Evolutionary conservation across 23 tunicate genomes (phyloP).

Genomic region (Halocynthia roretzi): DNA sequence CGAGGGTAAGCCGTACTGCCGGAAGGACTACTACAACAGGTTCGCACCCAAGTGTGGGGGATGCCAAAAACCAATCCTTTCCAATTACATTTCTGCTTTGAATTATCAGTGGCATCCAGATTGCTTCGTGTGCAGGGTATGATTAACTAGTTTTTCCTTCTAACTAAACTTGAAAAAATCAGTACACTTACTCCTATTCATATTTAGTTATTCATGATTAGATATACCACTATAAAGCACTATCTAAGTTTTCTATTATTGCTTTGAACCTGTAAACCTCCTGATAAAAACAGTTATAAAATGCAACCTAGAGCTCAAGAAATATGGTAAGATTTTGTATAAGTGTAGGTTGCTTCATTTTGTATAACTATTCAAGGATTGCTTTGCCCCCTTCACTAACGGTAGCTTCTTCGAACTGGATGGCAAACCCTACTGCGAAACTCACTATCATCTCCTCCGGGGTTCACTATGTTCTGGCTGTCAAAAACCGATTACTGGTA

Average conservation of each 20-base stretch:
- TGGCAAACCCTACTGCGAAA: slow-evolving; percentile 94
- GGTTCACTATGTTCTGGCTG: slow-evolving; percentile 92
- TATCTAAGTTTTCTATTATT: not conserved
- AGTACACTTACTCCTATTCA: too few relatives aligned
- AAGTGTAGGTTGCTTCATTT: too few relatives aligned
- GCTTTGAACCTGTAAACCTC: not conserved
- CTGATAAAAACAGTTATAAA: not conserved
- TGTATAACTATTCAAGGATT: slow-evolving; percentile 49
- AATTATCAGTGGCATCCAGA: slow-evolving; percentile 96
- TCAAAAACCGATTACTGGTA: slow-evolving; percentile 89
- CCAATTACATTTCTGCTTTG: slow-evolving; percentile 95
- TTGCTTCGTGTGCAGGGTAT: slow-evolving; percentile 93
- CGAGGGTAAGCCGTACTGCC: slow-evolving; percentile 83
- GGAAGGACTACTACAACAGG: slow-evolving; percentile 92
- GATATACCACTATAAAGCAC: not conserved
- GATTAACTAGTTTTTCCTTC: slow-evolving; percentile 9
- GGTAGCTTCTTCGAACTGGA: slow-evolving; percentile 87
- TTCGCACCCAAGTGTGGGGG: slow-evolving; percentile 97
- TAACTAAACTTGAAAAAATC: not conserved
- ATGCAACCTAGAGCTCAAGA: too few relatives aligned
- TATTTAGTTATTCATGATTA: too few relatives aligned
- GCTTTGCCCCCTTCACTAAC: slow-evolving; percentile 88
- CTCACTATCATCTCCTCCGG: slow-evolving; percentile 60
- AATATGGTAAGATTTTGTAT: too few relatives aligned
- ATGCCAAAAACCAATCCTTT: slow-evolving; percentile 81